A percentile compares a stretch with the other conserved stretches of the same genome.
phyloP scores from a whole-genome alignment of 2,888 invertebrate species.

The Nomada ruficornis region DNA sequence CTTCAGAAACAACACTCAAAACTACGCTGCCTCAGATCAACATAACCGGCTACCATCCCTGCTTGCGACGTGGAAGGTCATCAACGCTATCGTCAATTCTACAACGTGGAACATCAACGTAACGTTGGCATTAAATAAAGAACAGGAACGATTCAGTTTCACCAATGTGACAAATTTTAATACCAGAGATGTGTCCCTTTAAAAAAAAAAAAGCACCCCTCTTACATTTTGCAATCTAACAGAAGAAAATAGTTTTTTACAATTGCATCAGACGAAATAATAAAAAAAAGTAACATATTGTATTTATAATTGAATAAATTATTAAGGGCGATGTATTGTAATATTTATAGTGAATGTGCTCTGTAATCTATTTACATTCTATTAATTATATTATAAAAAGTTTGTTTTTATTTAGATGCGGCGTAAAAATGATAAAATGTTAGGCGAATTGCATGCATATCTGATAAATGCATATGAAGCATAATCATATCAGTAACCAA shows the following conservation, averaged over 20 bases:
- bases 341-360: no score
- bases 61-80: constrained; percentile 79
- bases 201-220: no score
- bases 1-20: constrained; percentile 42
- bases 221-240: no score
- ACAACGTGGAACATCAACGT: constrained; percentile 78
- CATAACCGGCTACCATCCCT: constrained; percentile 65
- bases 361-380: not conserved
- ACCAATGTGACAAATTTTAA: constrained; percentile 24
- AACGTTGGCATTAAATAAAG: constrained; percentile 47
- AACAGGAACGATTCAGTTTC: not conserved
- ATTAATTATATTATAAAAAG: not conserved
- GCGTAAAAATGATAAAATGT: not conserved
- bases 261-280: no score
- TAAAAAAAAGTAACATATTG: not conserved
- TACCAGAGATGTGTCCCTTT: not conserved
- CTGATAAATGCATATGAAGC: not conserved
- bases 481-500: not conserved
- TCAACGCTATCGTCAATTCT: constrained; percentile 74
- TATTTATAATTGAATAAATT: not conserved
- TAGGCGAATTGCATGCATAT: not conserved
- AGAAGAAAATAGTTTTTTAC: no score
- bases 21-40: constrained; percentile 54
- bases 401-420: not conserved
- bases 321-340: not conserved